A percentile compares a stretch with the other conserved stretches of the same genome.
These are phyloP conservation scores for Drosophila pseudoananassae DNA, from an alignment of 1,140 invertebrate genomes.

Conservation along the genomic window DNA sequence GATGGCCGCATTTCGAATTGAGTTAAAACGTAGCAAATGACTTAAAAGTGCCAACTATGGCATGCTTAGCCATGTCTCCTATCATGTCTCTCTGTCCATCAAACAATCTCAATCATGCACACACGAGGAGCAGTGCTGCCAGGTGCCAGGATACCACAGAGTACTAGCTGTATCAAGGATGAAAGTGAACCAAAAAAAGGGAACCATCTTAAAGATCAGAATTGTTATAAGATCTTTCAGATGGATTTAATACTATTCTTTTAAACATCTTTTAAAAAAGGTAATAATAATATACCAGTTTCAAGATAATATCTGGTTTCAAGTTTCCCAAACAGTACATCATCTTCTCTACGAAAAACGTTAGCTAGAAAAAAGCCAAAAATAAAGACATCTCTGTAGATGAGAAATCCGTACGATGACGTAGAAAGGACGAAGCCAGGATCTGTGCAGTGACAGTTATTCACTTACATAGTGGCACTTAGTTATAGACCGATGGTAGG, in stretches of 20 bases:
- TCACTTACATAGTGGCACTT: constrained; percentile 80
- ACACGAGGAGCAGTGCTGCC: constrained; percentile 14
- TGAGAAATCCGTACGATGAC: constrained; percentile 14
- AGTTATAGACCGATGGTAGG: constrained; percentile 60
- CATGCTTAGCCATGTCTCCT: constrained; percentile 64
- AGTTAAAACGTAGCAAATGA: constrained; percentile 78
- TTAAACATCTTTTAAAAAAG: not conserved
- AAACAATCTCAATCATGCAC: constrained; percentile 19
- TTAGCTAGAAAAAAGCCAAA: not conserved
- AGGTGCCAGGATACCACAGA: not conserved
- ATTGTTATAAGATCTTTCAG: not conserved
- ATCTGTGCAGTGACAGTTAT: constrained; percentile 66
- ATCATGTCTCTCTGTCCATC: constrained; percentile 9
- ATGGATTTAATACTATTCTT: too few relatives aligned
- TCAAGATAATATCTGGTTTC: not conserved
- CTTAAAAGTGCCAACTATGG: constrained; percentile 79
- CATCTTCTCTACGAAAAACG: too few relatives aligned
- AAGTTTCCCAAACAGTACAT: not conserved
- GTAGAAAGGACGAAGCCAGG: constrained; percentile 14
- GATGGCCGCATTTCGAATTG: constrained; percentile 75
- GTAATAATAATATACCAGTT: not conserved
- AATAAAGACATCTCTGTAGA: constrained; percentile 7
- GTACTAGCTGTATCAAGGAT: not conserved
- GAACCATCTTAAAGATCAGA: not conserved
- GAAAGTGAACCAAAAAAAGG: not conserved